These are phyloP conservation scores for Stichopus chloronotus DNA, from an alignment of 35 echinoderm and acorn worm species.

Conservation along the genomic window DNA sequence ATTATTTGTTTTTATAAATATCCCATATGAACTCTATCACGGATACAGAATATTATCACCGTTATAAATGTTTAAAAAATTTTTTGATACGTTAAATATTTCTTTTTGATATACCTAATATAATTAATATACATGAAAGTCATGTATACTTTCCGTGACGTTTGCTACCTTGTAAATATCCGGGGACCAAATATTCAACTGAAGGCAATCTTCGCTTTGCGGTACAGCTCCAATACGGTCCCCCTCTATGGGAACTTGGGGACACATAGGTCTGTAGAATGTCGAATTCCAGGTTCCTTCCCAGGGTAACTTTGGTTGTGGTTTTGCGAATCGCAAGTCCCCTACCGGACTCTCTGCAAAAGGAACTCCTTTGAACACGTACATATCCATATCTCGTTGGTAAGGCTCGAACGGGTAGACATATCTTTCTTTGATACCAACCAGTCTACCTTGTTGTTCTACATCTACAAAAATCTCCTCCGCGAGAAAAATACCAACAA, in stretches of 20 bases:
- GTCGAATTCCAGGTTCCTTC: conserved; percentile 64
- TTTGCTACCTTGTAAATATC: conserved; percentile 61
- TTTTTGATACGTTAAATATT: no score
- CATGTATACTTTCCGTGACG: no score
- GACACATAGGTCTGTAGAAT: conserved; percentile 40
- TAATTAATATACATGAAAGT: no score
- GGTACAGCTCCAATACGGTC: conserved; percentile 26
- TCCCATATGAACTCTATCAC: background rate
- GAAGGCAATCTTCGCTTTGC: conserved; percentile 83
- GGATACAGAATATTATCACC: background rate
- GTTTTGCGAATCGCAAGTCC: conserved; percentile 73
- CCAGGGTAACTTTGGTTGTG: conserved; percentile 53
- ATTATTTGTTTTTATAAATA: no score
- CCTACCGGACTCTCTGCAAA: conserved; percentile 82
- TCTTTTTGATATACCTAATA: no score
- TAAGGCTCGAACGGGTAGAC: conserved; percentile 38
- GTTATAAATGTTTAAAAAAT: background rate
- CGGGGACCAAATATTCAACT: conserved; percentile 83
- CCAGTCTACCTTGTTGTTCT: conserved; percentile 15
- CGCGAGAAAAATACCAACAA: background rate
- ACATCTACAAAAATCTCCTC: conserved; percentile 15
- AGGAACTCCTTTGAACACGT: conserved; percentile 70
- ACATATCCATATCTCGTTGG: conserved; percentile 15
- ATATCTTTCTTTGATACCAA: conserved; percentile 27
- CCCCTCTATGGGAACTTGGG: conserved; percentile 27